A percentile compares a stretch with the other conserved stretches of the same genome.
phyloP scores from a whole-genome alignment of 2,113 vertebrate genomes.

The Camarhynchus parvulus region DNA sequence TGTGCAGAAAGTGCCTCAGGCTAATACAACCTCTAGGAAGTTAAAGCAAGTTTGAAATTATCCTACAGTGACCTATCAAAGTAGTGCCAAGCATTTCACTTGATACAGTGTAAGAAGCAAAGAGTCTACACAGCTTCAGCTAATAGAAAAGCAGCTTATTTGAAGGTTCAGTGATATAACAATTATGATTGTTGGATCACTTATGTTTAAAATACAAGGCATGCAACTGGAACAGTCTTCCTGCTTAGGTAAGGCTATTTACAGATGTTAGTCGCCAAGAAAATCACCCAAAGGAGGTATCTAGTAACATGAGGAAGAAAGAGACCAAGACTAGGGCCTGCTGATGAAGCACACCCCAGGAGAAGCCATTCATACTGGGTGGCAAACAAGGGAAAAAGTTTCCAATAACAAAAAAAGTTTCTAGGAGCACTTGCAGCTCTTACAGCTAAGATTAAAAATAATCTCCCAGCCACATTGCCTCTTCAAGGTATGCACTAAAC shows the following conservation, averaged over 20 bases:
- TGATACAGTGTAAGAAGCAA: neutral
- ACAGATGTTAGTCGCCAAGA: neutral
- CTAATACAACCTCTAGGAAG: neutral
- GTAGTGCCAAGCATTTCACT: neutral
- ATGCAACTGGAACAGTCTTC: neutral
- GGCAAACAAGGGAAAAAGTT: neutral
- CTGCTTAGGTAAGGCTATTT: neutral
- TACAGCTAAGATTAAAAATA: neutral
- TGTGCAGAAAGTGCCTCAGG: neutral
- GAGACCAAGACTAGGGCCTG: neutral
- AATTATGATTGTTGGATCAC: neutral
- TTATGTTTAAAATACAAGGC: neutral
- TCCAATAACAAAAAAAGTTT: neutral
- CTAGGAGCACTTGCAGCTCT: neutral
- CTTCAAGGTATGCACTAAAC: neutral
- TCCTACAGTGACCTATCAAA: neutral
- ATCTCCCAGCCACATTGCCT: neutral
- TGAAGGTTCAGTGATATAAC: neutral
- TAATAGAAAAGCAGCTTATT: neutral
- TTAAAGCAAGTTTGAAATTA: neutral
- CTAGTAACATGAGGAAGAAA: neutral
- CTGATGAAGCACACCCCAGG: neutral
- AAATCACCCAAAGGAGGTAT: neutral
- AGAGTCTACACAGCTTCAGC: neutral
- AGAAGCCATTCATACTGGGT: neutral